Evolutionary conservation across 2,888 invertebrate genomes (phyloP).

Genomic region (Clanis bilineata): DNA sequence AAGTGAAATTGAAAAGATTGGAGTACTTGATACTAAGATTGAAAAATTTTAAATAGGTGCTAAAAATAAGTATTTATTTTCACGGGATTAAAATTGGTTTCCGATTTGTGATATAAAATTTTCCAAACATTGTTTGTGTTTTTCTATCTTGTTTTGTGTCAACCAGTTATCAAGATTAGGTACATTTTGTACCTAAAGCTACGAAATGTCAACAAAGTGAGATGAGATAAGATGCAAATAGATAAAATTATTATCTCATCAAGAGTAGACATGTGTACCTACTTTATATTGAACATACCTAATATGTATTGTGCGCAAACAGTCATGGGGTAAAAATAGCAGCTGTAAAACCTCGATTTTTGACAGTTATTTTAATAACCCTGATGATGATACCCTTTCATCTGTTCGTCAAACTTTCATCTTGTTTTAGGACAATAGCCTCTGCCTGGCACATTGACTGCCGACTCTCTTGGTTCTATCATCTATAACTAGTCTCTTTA

Average conservation of each 20-base stretch:
- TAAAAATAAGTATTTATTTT: neutral
- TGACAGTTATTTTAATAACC: too few relatives aligned
- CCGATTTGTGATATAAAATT: neutral
- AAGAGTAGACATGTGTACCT: neutral
- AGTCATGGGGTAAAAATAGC: too few relatives aligned
- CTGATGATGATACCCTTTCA: too few relatives aligned
- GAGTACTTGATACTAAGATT: conserved; percentile 43
- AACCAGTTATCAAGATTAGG: neutral
- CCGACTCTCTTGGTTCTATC: too few relatives aligned
- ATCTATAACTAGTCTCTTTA: too few relatives aligned
- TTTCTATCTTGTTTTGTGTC: neutral
- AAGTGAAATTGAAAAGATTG: conserved; percentile 72
- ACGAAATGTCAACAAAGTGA: neutral
- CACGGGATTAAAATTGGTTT: neutral
- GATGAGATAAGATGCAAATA: neutral
- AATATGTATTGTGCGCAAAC: too few relatives aligned
- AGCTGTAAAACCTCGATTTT: too few relatives aligned
- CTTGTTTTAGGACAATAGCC: too few relatives aligned
- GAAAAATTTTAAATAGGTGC: conserved; percentile 33
- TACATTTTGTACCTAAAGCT: neutral
- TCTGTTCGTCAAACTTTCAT: too few relatives aligned
- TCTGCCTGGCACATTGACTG: too few relatives aligned
- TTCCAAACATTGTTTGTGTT: neutral
- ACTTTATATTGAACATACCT: too few relatives aligned
- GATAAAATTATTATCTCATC: neutral